Evolutionary conservation across 2,797 vertebrate genomes (phyloP), one percentile per base, ranked within the genome.

Genomic region (Sorex maritimensis): DNA sequence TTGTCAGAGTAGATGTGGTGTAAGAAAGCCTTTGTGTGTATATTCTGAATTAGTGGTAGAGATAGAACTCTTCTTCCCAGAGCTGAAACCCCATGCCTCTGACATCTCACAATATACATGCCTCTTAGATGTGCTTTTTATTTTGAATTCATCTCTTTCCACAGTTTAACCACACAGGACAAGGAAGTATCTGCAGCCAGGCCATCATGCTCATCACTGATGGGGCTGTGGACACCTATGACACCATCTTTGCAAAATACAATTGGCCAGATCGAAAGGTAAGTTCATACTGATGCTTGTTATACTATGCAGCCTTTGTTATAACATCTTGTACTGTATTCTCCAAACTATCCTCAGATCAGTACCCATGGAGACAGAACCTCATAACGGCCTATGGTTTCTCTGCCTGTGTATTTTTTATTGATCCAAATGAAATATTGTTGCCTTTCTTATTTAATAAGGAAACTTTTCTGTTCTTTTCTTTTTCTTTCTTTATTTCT

Each of bases 131-230:
- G 30, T 74, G 5, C 79, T 3, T 83, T 85, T 65, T 30, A 92
- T 24, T 88, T 86, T 82, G 23, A 23, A 75, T 24, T 34, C 91
- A 0, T 95, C 94, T 97, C 41, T 92, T 94, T 97, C 88, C 81
- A 68, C 97, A 99, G 99, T 99, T 99, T 98, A 99, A 99, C 90
- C 98, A 99, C 97, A 99, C 99, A 2, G 99, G 99, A 86, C 98
- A 99, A 96, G 99, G 99, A 14, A 99, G 99, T 88, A 99, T 99
- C 95, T 99, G 99, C 95, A 99, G 99, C 97, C 99, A 99, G 97
- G 99, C 99, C 95, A 99, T 99, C 97, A 99, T 99, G 99, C 93
- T 99, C 97, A 99, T 99, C 97, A 99, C 99, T 0, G 99, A 99
- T 84, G 99, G 99, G 84, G 99, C 99, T 0, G 99, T 99, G 96